Evolutionary conservation across 2,797 vertebrate species (phyloP), one percentile per base, ranked within the genome.

Genomic region (Lycodopsis pacificus): DNA sequence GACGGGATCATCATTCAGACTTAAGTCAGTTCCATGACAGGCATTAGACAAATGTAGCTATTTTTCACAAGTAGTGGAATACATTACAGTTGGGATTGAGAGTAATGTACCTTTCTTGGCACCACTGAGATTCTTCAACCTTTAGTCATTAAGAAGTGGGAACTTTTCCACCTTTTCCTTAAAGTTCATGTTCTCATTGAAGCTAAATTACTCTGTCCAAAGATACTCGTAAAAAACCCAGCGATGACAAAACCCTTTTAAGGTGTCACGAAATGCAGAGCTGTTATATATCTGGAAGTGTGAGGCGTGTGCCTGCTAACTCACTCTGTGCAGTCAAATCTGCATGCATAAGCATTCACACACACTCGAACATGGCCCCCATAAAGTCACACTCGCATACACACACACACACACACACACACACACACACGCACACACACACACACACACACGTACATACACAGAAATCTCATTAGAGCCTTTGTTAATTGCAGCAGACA

Each of bases 391-490:
- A 71, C 73, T 92, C 65, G 77, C 83, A 71, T 65, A 32, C 81
- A 84, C 80, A 95, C 74, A 81, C 77, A 84, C 89, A 93, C 91
- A 76, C 75, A 79, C 54, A 13, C 66, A 79, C 83, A 71, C 64
- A 27, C 80, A 84, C 80, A 95, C 73, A 81, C 77, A n/a, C n/a
- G n/a, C 89, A 93, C 91, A 76, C 75, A 79, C 54, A 13, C 66
- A 79, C 83, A 71, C 64, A 27, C 80, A 84, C 80, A 95, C 73
- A 81, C 77, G 84, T 89, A 93, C 91, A 76, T 76, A 79, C 54
- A 14, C 79, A 94, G 95, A 95, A 97, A 97, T 96, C 95, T 97
- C 96, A 97, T 97, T 97, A 97, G 96, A 97, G 95, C 93, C 95
- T 96, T 97, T 96, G 96, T 96, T 97, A 96, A 97, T 94, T 94